phyloP scores from a whole-genome alignment of 2,113 vertebrate species.

The Etheostoma cragini region DNA sequence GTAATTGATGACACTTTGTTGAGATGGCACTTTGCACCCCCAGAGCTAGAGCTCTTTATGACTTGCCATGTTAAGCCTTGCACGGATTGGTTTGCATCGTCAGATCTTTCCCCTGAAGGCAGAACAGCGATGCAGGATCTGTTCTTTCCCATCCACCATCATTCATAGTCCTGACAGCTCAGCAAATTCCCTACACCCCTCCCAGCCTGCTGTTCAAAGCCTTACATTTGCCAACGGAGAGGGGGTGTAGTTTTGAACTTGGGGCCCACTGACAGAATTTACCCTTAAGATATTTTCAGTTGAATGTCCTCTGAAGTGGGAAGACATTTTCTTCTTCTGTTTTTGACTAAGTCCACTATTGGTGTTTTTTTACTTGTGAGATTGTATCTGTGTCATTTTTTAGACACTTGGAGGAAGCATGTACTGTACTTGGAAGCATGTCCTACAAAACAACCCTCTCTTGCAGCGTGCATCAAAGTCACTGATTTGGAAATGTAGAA shows the following conservation, averaged over 20 bases:
- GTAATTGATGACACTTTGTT: not conserved
- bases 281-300: slow-evolving; percentile 73
- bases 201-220: slow-evolving; percentile 70
- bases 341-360: slow-evolving; percentile 31
- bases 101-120: slow-evolving; percentile 51
- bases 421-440: not conserved
- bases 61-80: slow-evolving; percentile 39
- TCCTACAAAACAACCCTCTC: not conserved
- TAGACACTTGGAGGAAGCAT: not conserved
- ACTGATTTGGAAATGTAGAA: not conserved
- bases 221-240: slow-evolving; percentile 52
- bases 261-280: slow-evolving; percentile 66
- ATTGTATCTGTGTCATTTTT: not conserved
- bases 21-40: not conserved
- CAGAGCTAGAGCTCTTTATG: slow-evolving; percentile 18
- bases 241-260: slow-evolving; percentile 45
- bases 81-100: slow-evolving; percentile 9
- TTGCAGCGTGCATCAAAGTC: not conserved
- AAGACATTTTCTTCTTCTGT: slow-evolving; percentile 55
- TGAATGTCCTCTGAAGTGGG: slow-evolving; percentile 53
- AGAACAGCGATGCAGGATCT: slow-evolving; percentile 50
- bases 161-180: slow-evolving; percentile 71
- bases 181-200: slow-evolving; percentile 59
- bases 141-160: slow-evolving; percentile 70
- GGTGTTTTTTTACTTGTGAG: slow-evolving; percentile 18